A percentile compares a stretch with the other conserved stretches of the same genome.
These are phyloP conservation scores for Theretra japonica DNA, from an alignment of 2,888 invertebrate genomes.

Conservation along the genomic window DNA sequence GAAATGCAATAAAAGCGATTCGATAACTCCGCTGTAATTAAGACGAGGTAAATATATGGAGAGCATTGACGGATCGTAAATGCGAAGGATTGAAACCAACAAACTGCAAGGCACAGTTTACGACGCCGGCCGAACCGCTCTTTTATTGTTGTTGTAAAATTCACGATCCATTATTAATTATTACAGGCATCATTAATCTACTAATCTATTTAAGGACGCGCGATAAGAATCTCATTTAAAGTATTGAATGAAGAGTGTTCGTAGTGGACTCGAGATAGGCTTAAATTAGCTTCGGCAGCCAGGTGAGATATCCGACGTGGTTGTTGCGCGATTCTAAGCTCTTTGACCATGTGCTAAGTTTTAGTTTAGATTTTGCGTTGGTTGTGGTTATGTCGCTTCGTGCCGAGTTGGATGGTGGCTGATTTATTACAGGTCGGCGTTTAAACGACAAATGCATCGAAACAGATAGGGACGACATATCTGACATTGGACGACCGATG, in stretches of 20 bases:
- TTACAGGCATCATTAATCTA: conserved; percentile 85
- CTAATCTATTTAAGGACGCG: conserved; percentile 84
- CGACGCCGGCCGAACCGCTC: conserved; percentile 73
- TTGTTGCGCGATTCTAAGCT: conserved; percentile 38
- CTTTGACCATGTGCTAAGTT: conserved; percentile 33
- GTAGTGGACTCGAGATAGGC: conserved; percentile 83
- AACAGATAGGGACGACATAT: conserved; percentile 85
- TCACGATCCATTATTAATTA: conserved; percentile 85
- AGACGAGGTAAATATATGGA: conserved; percentile 80
- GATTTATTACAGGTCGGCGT: conserved; percentile 85
- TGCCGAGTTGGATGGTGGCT: conserved; percentile 56
- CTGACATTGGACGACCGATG: conserved; percentile 82
- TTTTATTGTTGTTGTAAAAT: conserved; percentile 85
- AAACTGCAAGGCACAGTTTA: conserved; percentile 81
- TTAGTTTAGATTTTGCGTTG: conserved; percentile 35
- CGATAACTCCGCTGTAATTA: conserved; percentile 77
- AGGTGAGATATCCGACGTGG: conserved; percentile 40
- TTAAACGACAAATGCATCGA: conserved; percentile 85
- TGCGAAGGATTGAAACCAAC: conserved; percentile 78
- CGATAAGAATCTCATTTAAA: conserved; percentile 85
- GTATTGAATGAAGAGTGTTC: conserved; percentile 85
- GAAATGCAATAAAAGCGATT: conserved; percentile 70
- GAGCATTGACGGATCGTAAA: conserved; percentile 82
- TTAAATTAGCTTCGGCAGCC: conserved; percentile 65
- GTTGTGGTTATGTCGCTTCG: conserved; percentile 48